Evolutionary conservation across 2,797 vertebrate genomes (phyloP).

Genomic region (Morelia viridis): DNA sequence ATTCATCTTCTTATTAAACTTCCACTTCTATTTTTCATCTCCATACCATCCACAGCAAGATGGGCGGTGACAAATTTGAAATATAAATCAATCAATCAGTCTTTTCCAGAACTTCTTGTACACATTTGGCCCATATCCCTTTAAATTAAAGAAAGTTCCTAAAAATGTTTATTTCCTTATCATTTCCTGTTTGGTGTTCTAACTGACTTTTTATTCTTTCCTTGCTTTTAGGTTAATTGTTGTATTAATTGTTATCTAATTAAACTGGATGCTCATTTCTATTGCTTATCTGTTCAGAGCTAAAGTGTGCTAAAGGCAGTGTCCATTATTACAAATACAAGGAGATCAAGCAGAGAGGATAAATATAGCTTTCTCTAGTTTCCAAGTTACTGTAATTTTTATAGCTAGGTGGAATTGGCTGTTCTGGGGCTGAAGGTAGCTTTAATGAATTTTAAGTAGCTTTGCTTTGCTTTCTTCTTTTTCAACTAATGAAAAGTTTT

Average conservation of each 20-base stretch:
- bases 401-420: not conserved
- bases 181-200: not conserved
- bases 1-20: not conserved
- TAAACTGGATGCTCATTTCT: not conserved
- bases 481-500: not conserved
- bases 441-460: not conserved
- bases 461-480: not conserved
- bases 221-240: constrained; percentile 2
- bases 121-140: not conserved
- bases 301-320: not conserved
- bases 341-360: not conserved
- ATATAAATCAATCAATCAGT: too few relatives aligned
- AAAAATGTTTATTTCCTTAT: not conserved
- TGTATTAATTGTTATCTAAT: not conserved
- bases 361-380: not conserved
- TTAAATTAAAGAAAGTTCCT: not conserved
- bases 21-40: not conserved
- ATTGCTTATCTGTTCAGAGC: not conserved
- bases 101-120: not conserved
- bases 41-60: not conserved
- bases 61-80: too few relatives aligned
- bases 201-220: not conserved
- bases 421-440: not conserved
- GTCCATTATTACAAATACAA: not conserved
- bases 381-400: not conserved